phyloP scores from a whole-genome alignment of 2,888 invertebrate genomes.

The Meiosimyza decipiens region DNA sequence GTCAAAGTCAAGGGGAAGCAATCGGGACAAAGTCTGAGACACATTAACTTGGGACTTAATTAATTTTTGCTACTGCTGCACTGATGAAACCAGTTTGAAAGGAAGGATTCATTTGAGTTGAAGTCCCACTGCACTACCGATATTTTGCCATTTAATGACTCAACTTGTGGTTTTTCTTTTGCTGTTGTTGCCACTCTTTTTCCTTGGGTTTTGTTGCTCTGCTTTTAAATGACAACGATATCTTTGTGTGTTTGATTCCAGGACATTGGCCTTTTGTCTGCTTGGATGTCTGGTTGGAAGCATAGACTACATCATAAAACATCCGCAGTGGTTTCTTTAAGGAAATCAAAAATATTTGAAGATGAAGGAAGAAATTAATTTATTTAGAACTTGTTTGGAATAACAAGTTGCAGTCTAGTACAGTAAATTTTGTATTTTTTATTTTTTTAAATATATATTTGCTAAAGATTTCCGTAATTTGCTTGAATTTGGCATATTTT shows the following conservation, averaged over 20 bases:
- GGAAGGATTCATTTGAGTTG: not conserved
- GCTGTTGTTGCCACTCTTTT: too few relatives aligned
- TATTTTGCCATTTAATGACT: too few relatives aligned
- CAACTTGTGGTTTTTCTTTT: too few relatives aligned
- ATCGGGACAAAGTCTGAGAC: not conserved
- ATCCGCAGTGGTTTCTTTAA: slow-evolving; percentile 1
- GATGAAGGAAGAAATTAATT: too few relatives aligned
- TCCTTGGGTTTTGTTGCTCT: not conserved
- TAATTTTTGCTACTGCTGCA: slow-evolving; percentile 1
- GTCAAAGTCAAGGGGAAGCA: not conserved
- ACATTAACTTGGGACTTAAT: slow-evolving; percentile 8
- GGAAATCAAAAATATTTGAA: not conserved
- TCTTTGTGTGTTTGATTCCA: not conserved
- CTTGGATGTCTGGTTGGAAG: not conserved
- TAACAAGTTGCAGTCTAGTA: too few relatives aligned
- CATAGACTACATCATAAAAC: not conserved
- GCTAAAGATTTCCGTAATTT: too few relatives aligned
- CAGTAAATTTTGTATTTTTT: too few relatives aligned
- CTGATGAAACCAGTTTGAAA: not conserved
- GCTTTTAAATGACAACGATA: not conserved
- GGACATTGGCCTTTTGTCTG: not conserved
- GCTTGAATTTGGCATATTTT: too few relatives aligned
- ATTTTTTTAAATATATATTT: too few relatives aligned
- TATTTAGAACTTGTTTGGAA: too few relatives aligned
- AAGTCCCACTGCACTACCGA: not conserved